These are phyloP conservation scores for Griposia aprilina DNA, from an alignment of 2,888 invertebrate genomes.

Conservation along the genomic window DNA sequence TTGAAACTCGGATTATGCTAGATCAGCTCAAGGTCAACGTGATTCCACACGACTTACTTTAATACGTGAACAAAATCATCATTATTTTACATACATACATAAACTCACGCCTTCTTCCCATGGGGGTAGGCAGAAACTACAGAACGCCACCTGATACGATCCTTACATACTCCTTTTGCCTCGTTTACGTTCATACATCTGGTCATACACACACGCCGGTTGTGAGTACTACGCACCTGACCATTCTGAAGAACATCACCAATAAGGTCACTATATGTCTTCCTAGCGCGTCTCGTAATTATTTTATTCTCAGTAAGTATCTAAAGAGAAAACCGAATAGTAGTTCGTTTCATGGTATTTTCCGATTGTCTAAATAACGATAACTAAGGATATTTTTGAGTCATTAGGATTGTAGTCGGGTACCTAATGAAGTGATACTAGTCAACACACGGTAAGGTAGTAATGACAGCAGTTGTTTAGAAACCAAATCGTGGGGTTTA, in stretches of 20 bases:
- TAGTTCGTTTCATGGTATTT: background rate
- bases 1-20: background rate
- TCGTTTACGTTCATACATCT: no score
- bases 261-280: no score
- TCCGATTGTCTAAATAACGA: background rate
- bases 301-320: background rate
- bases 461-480: background rate
- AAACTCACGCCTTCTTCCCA: no score
- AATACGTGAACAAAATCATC: background rate
- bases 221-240: no score
- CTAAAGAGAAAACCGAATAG: no score
- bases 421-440: constrained; percentile 35
- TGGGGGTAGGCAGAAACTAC: no score
- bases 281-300: no score
- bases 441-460: constrained; percentile 22
- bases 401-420: background rate
- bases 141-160: no score
- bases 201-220: no score
- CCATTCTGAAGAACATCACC: no score
- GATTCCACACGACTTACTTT: background rate
- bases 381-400: background rate
- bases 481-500: background rate
- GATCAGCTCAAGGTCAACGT: background rate
- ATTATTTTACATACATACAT: no score
- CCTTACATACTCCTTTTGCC: no score